Percentiles rank a stretch among this genome's conserved stretches.
phyloP scores from a whole-genome alignment of 2,888 invertebrate species.

The Orchesellides sinensis region DNA sequence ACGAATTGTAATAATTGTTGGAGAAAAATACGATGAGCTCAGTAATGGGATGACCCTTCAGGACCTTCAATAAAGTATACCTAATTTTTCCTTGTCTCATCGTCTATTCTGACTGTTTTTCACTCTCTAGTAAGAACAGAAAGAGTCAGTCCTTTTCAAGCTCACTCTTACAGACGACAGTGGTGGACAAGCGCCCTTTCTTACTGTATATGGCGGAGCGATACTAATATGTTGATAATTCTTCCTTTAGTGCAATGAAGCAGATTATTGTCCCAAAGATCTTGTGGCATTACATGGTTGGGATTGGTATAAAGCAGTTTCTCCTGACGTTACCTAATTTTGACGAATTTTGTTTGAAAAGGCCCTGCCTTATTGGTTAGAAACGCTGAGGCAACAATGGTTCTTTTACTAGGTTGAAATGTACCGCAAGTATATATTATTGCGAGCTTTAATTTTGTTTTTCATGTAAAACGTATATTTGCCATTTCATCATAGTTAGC shows the following conservation, averaged over 20 bases:
- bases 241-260: too few species aligned
- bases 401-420: neutral
- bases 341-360: too few species aligned
- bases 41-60: slow-evolving; percentile 27
- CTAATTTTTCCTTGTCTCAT: neutral
- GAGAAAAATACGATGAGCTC: neutral
- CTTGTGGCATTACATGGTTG: too few species aligned
- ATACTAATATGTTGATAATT: neutral
- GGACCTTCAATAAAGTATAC: slow-evolving; percentile 30
- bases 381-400: neutral
- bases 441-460: neutral
- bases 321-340: too few species aligned
- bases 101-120: too few species aligned
- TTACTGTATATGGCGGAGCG: neutral
- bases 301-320: too few species aligned
- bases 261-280: too few species aligned
- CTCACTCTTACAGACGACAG: too few species aligned
- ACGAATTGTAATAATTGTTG: neutral
- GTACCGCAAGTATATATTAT: neutral
- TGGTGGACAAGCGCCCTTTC: neutral
- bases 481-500: too few species aligned
- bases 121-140: neutral
- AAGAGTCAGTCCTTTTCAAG: neutral
- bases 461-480: neutral
- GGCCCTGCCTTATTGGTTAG: neutral